Conservation (phyloP, 2,797 vertebrate genomes). For the Cuniculus paca region DNA sequence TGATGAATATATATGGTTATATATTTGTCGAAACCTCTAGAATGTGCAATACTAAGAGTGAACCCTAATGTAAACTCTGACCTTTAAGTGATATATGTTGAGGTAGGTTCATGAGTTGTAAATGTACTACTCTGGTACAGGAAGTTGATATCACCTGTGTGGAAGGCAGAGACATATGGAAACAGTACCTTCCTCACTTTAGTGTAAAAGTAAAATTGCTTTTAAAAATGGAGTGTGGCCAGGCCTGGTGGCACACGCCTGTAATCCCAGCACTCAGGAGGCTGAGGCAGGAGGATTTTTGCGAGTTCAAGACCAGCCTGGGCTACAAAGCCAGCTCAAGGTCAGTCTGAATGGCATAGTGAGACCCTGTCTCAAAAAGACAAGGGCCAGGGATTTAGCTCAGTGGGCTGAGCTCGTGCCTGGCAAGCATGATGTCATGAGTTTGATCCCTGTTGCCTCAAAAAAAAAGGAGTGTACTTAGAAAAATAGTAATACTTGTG, state of each 20-base stretch:
- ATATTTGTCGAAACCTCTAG: not conserved
- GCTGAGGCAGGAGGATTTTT: no score
- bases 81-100: not conserved
- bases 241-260: no score
- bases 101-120: not conserved
- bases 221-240: conserved; percentile 23
- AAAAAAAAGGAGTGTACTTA: not conserved
- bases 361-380: no score
- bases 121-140: not conserved
- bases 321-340: no score
- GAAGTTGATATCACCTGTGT: not conserved
- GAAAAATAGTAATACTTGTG: not conserved
- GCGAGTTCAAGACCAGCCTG: no score
- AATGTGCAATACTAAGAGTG: not conserved
- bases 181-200: not conserved
- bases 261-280: no score
- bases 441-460: no score
- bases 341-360: no score
- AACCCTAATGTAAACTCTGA: not conserved
- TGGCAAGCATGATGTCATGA: no score
- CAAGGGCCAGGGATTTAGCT: no score
- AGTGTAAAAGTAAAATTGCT: not conserved
- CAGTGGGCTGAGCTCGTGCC: no score
- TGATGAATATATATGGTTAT: not conserved
- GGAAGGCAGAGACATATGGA: not conserved